A percentile compares a stretch with the other conserved stretches of the same genome.
Evolutionary conservation across 2,797 vertebrate species (phyloP).

Genomic region (Enteromius anoplus): DNA sequence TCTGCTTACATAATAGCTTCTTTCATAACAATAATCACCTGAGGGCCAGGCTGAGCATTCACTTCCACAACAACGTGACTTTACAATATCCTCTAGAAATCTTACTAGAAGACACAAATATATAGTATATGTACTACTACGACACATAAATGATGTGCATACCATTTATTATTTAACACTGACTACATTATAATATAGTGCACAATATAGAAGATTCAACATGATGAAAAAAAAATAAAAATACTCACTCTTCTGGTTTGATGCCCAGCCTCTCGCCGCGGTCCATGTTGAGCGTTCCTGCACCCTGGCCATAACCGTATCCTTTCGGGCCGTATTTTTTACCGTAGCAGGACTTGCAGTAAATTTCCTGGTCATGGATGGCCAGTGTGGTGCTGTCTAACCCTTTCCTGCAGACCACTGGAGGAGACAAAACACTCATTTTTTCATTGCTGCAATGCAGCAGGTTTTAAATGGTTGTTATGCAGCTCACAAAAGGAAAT

Average conservation of each 20-base stretch:
- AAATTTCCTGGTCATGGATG: slow-evolving; percentile 90
- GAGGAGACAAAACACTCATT: neutral
- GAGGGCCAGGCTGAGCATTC: slow-evolving; percentile 30
- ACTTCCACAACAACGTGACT: neutral
- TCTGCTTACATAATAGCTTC: slow-evolving; percentile 68
- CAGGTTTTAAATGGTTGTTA: no score
- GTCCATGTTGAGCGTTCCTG: slow-evolving; percentile 94
- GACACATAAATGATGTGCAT: neutral
- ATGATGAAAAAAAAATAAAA: neutral
- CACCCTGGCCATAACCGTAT: slow-evolving; percentile 94
- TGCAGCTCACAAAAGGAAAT: neutral
- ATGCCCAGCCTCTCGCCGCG: slow-evolving; percentile 92
- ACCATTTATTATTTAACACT: neutral
- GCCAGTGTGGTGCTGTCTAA: slow-evolving; percentile 94
- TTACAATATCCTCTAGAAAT: neutral
- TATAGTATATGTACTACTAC: neutral
- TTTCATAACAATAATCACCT: slow-evolving; percentile 71
- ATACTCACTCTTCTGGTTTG: slow-evolving; percentile 88
- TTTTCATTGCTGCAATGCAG: neutral
- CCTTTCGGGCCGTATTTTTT: slow-evolving; percentile 97
- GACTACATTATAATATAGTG: neutral
- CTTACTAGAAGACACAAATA: neutral
- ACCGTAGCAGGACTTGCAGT: slow-evolving; percentile 96
- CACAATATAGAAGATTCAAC: neutral
- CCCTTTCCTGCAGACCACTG: slow-evolving; percentile 94